A percentile compares a stretch with the other conserved stretches of the same genome.
Evolutionary conservation across 2,888 invertebrate species (phyloP).

Genomic region (Antheraea assamensis): DNA sequence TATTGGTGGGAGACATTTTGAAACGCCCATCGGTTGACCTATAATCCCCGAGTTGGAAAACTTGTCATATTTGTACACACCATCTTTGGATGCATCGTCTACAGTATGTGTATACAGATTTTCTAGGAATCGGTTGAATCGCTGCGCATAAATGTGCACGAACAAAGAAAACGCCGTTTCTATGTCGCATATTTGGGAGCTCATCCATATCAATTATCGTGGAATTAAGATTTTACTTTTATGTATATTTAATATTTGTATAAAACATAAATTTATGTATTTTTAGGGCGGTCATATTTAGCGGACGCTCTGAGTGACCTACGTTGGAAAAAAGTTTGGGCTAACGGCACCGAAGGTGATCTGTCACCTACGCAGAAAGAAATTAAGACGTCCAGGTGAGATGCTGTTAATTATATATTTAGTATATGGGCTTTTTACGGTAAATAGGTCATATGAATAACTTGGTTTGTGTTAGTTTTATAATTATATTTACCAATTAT

Average conservation of each 20-base stretch:
- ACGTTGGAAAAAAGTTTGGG: conserved; percentile 85
- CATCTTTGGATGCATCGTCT: background rate
- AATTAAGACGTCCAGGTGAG: conserved; percentile 68
- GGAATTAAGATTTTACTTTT: background rate
- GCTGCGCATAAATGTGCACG: background rate
- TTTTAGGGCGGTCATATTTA: conserved; percentile 83
- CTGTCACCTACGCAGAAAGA: conserved; percentile 64
- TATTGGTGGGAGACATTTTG: background rate
- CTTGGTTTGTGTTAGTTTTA: background rate
- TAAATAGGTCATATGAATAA: background rate
- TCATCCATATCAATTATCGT: background rate
- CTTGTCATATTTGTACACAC: background rate
- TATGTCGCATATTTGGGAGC: background rate
- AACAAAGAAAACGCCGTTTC: background rate
- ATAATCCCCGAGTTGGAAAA: background rate
- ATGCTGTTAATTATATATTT: background rate
- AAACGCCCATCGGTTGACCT: background rate
- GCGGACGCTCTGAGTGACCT: conserved; percentile 88
- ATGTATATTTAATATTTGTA: background rate
- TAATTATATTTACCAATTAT: background rate
- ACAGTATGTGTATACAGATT: background rate
- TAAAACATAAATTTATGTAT: background rate
- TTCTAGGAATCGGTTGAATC: background rate
- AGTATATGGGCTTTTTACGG: background rate
- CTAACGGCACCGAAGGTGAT: conserved; percentile 78